These are phyloP conservation scores for Nyctalus aviator DNA, from an alignment of 2,797 vertebrate genomes.

Conservation along the genomic window DNA sequence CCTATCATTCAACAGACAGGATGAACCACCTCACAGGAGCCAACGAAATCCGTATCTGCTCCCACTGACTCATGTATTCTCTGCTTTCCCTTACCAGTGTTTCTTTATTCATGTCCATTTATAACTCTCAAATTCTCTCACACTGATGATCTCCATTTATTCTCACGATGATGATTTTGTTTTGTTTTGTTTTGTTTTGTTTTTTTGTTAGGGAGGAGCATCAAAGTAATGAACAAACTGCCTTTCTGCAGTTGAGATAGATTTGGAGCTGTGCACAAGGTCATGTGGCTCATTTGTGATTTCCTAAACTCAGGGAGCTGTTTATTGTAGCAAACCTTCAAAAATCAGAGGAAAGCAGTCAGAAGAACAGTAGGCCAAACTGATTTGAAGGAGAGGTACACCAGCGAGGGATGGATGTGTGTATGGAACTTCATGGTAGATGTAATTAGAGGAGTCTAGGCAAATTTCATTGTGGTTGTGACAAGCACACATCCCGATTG, in stretches of 20 bases:
- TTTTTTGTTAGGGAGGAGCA: background rate
- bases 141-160: background rate
- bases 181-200: background rate
- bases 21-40: background rate
- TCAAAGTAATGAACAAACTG: background rate
- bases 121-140: background rate
- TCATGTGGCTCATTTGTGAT: background rate
- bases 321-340: background rate
- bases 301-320: background rate
- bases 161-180: background rate
- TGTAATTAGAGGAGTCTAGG: background rate
- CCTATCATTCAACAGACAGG: too few species aligned
- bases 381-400: background rate
- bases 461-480: background rate
- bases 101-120: background rate
- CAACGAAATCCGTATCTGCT: background rate
- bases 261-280: background rate
- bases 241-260: background rate
- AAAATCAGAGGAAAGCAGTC: background rate
- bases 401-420: background rate
- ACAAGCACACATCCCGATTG: rapidly evolving
- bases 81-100: background rate
- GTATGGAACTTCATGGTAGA: background rate
- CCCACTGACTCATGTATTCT: too few species aligned
- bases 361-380: background rate